Percentiles rank a stretch among this genome's conserved stretches.
phyloP scores from a whole-genome alignment of 2,888 invertebrate species.

The Poecilobothrus nobilitatus region DNA sequence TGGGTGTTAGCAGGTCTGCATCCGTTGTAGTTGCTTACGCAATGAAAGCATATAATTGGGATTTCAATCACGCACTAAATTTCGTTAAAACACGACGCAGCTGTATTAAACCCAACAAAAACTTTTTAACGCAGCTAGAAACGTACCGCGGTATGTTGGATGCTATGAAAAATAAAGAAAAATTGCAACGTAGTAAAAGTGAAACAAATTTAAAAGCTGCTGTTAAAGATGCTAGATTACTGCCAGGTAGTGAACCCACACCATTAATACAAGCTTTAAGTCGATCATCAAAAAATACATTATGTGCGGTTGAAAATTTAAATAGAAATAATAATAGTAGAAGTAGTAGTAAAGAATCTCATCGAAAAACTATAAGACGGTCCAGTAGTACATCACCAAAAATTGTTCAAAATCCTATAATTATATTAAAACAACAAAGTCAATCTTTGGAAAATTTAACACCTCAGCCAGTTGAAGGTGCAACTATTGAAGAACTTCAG shows the following conservation, averaged over 20 bases:
- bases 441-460: conserved; percentile 43
- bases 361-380: conserved; percentile 34
- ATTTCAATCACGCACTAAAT: conserved; percentile 76
- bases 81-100: conserved; percentile 85
- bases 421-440: conserved; percentile 42
- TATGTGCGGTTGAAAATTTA: conserved; percentile 23
- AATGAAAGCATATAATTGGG: conserved; percentile 96
- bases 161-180: conserved; percentile 93
- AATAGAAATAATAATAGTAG: conserved; percentile 20
- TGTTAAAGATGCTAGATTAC: conserved; percentile 51
- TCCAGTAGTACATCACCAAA: conserved; percentile 43
- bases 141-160: conserved; percentile 94
- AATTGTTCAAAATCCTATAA: conserved; percentile 28
- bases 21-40: conserved; percentile 97
- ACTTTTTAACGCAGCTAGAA: conserved; percentile 87
- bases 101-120: conserved; percentile 93
- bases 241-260: conserved; percentile 52
- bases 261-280: conserved; percentile 52
- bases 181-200: conserved; percentile 84
- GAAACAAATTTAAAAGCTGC: conserved; percentile 76
- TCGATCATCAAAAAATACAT: conserved; percentile 38
- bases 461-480: conserved; percentile 26
- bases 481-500: conserved; percentile 52
- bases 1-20: conserved; percentile 97
- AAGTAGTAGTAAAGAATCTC: conserved; percentile 31